A percentile compares a stretch with the other conserved stretches of the same genome.
These are phyloP conservation scores for Apus apus DNA, from an alignment of 2,113 vertebrate species.

Conservation along the genomic window DNA sequence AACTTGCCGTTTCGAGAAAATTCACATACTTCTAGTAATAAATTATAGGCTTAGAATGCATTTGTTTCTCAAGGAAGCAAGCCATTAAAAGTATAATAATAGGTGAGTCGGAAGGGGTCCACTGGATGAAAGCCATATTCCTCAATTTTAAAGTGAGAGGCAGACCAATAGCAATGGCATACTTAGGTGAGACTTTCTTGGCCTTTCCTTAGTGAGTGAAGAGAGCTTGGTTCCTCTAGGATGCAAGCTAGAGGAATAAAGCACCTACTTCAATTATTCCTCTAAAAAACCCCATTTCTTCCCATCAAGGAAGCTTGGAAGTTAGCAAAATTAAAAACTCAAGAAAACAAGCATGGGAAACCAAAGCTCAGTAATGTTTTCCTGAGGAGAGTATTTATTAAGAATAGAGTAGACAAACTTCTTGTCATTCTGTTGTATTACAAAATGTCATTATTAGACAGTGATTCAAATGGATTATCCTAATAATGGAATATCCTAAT, in stretches of 20 bases:
- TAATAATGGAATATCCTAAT: not conserved
- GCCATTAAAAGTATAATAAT: not conserved
- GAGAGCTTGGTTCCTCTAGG: not conserved
- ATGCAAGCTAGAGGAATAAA: not conserved
- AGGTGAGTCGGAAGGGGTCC: not conserved
- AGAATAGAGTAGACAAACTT: not conserved
- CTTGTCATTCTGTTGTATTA: not conserved
- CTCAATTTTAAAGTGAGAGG: not conserved
- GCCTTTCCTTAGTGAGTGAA: not conserved
- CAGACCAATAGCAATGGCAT: not conserved
- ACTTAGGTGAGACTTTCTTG: fast-evolving
- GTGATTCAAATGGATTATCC: not conserved
- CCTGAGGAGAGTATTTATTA: not conserved
- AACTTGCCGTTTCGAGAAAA: not conserved
- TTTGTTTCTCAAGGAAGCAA: not conserved
- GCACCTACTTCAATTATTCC: not conserved
- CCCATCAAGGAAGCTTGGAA: not conserved
- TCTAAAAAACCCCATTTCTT: not conserved
- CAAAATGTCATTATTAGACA: not conserved
- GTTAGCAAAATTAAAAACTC: not conserved
- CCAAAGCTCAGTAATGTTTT: not conserved
- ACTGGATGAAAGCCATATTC: not conserved
- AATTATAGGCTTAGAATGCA: not conserved
- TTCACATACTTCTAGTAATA: not conserved
- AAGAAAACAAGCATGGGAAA: not conserved